Conservation (phyloP, 2,113 vertebrate genomes). For the Microcebus griseorufus region DNA sequence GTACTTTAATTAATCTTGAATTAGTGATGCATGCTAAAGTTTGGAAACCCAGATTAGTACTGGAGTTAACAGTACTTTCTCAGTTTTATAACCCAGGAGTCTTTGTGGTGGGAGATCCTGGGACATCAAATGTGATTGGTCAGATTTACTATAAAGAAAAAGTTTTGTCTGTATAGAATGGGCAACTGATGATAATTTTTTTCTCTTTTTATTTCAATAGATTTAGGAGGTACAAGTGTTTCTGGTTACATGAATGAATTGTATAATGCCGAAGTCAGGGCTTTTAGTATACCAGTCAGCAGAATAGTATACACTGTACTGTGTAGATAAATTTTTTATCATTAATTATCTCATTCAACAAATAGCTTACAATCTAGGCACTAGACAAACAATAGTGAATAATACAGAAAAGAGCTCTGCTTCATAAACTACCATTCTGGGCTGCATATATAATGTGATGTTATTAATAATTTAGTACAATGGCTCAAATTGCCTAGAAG, state of each 20-base stretch:
- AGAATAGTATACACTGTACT: no score
- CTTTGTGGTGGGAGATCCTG: neutral
- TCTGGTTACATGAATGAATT: no score
- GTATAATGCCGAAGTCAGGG: no score
- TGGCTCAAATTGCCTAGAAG: neutral
- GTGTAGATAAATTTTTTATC: neutral
- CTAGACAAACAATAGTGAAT: neutral
- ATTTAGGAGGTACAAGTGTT: no score
- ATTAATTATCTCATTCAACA: neutral
- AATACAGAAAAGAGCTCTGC: neutral
- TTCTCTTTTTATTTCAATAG: neutral
- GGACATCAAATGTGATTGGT: neutral
- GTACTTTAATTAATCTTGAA: neutral
- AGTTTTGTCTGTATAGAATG: neutral
- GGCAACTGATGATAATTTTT: neutral
- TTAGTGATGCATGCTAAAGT: neutral
- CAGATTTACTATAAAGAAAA: conserved; percentile 40
- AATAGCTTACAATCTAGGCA: neutral
- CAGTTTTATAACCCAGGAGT: neutral
- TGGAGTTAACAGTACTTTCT: neutral
- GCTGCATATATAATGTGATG: neutral
- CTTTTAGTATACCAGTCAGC: no score
- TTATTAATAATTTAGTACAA: neutral
- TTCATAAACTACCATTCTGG: conserved; percentile 2
- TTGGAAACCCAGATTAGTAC: neutral